phyloP scores from a whole-genome alignment of 2,113 vertebrate species.

The Mirounga angustirostris region DNA sequence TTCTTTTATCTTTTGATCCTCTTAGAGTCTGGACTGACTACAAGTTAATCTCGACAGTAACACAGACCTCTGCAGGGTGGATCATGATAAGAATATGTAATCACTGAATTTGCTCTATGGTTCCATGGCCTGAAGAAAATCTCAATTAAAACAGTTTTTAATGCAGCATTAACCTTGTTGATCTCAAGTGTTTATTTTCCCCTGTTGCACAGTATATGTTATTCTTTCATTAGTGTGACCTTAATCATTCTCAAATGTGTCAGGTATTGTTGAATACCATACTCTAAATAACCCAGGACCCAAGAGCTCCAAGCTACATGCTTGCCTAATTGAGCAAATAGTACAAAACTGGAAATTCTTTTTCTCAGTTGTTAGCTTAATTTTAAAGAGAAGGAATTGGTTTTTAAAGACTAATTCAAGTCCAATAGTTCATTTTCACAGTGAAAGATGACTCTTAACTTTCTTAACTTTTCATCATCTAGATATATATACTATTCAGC shows the following conservation, averaged over 20 bases:
- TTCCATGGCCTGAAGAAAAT: constrained; percentile 53
- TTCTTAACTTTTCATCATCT: constrained; percentile 39
- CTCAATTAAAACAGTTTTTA: constrained; percentile 64
- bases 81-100: neutral
- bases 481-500: neutral
- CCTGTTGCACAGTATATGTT: neutral
- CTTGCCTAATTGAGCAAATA: constrained; percentile 30
- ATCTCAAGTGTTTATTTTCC: constrained; percentile 60
- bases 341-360: constrained; percentile 37
- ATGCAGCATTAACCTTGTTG: constrained; percentile 72
- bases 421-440: constrained; percentile 34
- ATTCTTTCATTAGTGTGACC: constrained; percentile 65
- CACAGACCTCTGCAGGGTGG: neutral
- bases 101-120: constrained; percentile 15
- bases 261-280: constrained; percentile 14
- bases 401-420: constrained; percentile 20
- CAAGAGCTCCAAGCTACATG: neutral
- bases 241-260: constrained; percentile 63
- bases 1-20: neutral
- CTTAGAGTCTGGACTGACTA: neutral
- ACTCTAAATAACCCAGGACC: constrained; percentile 51
- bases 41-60: constrained; percentile 56
- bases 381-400: constrained; percentile 15
- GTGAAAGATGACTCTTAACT: constrained; percentile 34
- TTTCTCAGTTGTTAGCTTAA: constrained; percentile 63